Base-by-base conservation (phyloP, 2,113 vertebrate species). In the Prionailurus bengalensis region DNA sequence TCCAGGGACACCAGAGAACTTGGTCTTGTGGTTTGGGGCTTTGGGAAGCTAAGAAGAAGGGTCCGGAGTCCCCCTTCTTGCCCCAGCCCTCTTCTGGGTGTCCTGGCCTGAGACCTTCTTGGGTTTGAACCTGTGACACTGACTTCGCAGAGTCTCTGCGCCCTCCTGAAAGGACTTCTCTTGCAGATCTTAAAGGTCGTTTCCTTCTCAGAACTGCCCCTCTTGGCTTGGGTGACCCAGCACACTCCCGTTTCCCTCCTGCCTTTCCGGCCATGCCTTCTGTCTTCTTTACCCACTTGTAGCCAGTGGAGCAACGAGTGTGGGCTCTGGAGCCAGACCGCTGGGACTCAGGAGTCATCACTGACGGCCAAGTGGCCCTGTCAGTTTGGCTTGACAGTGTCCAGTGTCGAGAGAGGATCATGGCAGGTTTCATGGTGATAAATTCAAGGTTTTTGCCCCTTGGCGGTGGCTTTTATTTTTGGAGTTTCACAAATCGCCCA, bases 31-130 rank as follows among this genome's bases (percentile, higher is more conserved):
- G 45, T 63, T 25, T 21, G 29, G 66, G 29, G 78, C 74, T 55
- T 93, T 27, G 65, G 53, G 91, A 91, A 76, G 79, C 29, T n/a
- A 79, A 87, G 58, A 66, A 61, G 79, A 70, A 91, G 78, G 33
- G 21, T 86, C 82, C 92, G n/a, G 76, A 53, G 36, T 45, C 14
- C 23, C 33, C 51, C 45, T 82, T 63, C 25, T 33, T 27, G 45
- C 16, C 29, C 5, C 27, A 33, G 53, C 21, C 19, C 33, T 88
- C 27, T 29, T 63, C 82, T 83, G 36, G 70, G 19, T 8, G 4
- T 45, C 19, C 51, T 82, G 68, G 58, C 78, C 11, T 51, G 55
- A 58, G 85, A 45, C 27, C 21, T 48, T 66, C 61, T 17, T 66
- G 91, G 76, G 7, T 74, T 31, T 76, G 71, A 25, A 21, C 48